Percentiles rank a stretch among this genome's conserved stretches.
Conservation (phyloP, 1,140 invertebrate genomes). For the Brachionus sp. region DNA sequence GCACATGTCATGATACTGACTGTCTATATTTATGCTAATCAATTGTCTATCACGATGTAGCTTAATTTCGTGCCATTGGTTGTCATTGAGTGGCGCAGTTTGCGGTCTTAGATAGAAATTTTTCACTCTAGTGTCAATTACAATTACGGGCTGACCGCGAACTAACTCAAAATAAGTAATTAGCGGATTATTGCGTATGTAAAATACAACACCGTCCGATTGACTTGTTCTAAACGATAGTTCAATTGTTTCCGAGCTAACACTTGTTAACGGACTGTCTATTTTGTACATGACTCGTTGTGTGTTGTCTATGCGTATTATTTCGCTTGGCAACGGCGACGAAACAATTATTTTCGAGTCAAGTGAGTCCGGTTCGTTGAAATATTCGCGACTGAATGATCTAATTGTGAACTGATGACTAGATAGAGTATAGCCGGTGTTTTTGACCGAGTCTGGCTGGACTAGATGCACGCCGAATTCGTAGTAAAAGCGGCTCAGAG, state of each 20-base stretch:
- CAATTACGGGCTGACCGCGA: constrained; percentile 26
- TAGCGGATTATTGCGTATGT: constrained; percentile 19
- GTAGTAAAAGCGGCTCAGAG: background rate
- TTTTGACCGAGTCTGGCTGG: background rate
- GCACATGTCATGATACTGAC: constrained; percentile 37
- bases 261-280: constrained; percentile 20
- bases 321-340: constrained; percentile 19
- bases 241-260: constrained; percentile 36
- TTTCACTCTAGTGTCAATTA: constrained; percentile 15
- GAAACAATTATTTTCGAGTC: constrained; percentile 33
- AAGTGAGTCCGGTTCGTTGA: background rate
- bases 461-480: background rate
- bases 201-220: constrained; percentile 21
- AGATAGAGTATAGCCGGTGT: background rate
- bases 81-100: constrained; percentile 30
- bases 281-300: constrained; percentile 45
- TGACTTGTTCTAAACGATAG: constrained; percentile 23
- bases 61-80: constrained; percentile 40
- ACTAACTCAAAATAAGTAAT: constrained; percentile 34
- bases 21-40: constrained; percentile 30
- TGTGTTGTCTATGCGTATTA: constrained; percentile 36
- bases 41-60: constrained; percentile 26
- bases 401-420: constrained; percentile 16
- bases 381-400: constrained; percentile 14
- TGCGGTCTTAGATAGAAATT: constrained; percentile 20